Evolutionary conservation across 2,797 vertebrate genomes (phyloP).

Genomic region (Melanotaenia pygmaea): DNA sequence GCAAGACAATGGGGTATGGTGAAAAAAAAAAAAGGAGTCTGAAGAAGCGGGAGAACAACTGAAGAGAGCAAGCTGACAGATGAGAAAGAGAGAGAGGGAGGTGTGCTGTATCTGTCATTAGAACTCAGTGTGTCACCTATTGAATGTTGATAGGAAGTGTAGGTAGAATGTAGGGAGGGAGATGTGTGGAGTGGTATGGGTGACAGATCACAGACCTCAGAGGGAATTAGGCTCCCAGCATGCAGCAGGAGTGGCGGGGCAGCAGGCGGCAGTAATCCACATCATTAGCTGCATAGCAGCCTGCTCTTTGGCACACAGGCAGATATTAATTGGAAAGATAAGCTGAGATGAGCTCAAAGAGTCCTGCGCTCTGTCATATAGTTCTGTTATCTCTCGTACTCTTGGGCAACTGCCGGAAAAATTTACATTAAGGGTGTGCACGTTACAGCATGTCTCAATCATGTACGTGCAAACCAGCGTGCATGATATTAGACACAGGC

Average conservation of each 20-base stretch:
- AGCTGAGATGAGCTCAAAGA: conserved; percentile 78
- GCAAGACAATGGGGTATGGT: conserved; percentile 14
- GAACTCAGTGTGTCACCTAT: conserved; percentile 61
- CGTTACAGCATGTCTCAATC: conserved; percentile 39
- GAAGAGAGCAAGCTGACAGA: conserved; percentile 60
- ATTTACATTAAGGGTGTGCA: conserved; percentile 37
- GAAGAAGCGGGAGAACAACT: conserved; percentile 42
- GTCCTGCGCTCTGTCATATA: conserved; percentile 62
- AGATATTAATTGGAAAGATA: conserved; percentile 86
- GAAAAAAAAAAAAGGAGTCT: conserved; percentile 49
- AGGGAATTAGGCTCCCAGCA: conserved; percentile 75
- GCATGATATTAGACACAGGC: conserved; percentile 16
- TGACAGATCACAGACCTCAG: conserved; percentile 73
- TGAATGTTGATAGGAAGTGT: conserved; percentile 58
- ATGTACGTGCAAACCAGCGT: conserved; percentile 19
- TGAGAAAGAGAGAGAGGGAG: conserved; percentile 55
- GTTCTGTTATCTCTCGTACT: conserved; percentile 62
- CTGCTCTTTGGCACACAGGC: conserved; percentile 72
- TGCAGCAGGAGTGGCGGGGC: conserved; percentile 63
- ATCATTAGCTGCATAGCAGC: conserved; percentile 81
- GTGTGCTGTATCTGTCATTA: conserved; percentile 61
- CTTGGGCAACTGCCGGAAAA: conserved; percentile 49
- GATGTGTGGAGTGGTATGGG: conserved; percentile 40
- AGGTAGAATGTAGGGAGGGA: conserved; percentile 33
- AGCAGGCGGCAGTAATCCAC: conserved; percentile 77